phyloP scores from a whole-genome alignment of 2,888 invertebrate species.

The Clivina fossor region DNA sequence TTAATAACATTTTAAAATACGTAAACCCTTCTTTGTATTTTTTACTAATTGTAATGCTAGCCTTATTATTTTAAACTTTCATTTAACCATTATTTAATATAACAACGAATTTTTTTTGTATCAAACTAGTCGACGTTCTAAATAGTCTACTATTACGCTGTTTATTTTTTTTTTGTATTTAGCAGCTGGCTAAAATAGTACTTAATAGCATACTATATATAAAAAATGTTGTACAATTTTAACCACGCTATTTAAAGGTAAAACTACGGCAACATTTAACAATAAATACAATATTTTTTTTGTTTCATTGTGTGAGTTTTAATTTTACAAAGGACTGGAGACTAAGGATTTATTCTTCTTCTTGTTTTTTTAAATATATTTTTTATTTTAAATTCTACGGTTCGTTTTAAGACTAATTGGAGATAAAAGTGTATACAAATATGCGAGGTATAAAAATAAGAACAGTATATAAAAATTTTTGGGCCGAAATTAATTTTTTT shows the following conservation, averaged over 20 bases:
- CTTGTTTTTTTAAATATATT: slow-evolving; percentile 21
- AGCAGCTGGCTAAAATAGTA: slow-evolving; percentile 22
- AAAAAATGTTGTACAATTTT: slow-evolving; percentile 25
- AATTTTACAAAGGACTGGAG: slow-evolving; percentile 23
- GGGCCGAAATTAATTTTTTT: slow-evolving; percentile 31
- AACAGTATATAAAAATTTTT: slow-evolving; percentile 32
- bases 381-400: slow-evolving; percentile 27
- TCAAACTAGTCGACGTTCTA: slow-evolving; percentile 20
- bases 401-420: slow-evolving; percentile 31
- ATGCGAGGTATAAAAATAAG: slow-evolving; percentile 35
- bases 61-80: slow-evolving; percentile 34
- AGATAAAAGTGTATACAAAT: slow-evolving; percentile 31
- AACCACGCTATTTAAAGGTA: slow-evolving; percentile 13
- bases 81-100: slow-evolving; percentile 29
- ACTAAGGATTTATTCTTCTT: slow-evolving; percentile 22
- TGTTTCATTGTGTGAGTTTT: slow-evolving; percentile 19
- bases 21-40: too few relatives aligned
- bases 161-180: too few relatives aligned
- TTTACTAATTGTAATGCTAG: too few relatives aligned
- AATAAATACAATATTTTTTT: slow-evolving; percentile 41
- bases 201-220: slow-evolving; percentile 17
- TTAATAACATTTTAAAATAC: too few relatives aligned
- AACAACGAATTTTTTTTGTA: slow-evolving; percentile 26
- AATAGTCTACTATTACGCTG: slow-evolving; percentile 25
- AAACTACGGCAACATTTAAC: slow-evolving; percentile 46